phyloP scores from a whole-genome alignment of 2,113 vertebrate genomes.

The Bubo scandiacus region DNA sequence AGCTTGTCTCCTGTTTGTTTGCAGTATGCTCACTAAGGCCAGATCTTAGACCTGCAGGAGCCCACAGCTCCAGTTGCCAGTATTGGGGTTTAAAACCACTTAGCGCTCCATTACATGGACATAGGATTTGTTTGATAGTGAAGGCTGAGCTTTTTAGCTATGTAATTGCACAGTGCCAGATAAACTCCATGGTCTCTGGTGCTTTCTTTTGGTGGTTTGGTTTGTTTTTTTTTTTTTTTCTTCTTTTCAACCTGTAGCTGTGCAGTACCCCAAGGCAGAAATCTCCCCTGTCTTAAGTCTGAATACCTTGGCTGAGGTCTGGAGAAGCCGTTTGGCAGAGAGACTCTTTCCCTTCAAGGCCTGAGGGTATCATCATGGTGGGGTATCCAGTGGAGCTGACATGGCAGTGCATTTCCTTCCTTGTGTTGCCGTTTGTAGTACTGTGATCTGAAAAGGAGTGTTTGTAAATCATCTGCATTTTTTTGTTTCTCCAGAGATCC shows the following conservation, averaged over 20 bases:
- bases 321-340: neutral
- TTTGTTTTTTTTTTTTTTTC: too few species aligned
- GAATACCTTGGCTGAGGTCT: neutral
- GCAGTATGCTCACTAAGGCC: neutral
- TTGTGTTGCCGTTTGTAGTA: neutral
- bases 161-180: neutral
- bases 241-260: neutral
- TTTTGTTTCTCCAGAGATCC: neutral
- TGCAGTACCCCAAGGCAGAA: neutral
- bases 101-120: rapidly evolving
- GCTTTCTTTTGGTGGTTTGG: neutral
- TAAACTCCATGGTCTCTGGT: neutral
- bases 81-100: neutral
- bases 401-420: neutral
- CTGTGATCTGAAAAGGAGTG: neutral
- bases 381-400: neutral
- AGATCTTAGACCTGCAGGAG: neutral
- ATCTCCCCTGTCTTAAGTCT: neutral
- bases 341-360: neutral
- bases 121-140: neutral
- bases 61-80: rapidly evolving
- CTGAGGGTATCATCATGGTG: neutral
- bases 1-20: neutral
- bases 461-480: neutral
- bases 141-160: neutral